Evolutionary conservation across 2,888 invertebrate genomes (phyloP), one percentile per base, ranked within the genome.

Genomic region (Pharmacophagus antenor): DNA sequence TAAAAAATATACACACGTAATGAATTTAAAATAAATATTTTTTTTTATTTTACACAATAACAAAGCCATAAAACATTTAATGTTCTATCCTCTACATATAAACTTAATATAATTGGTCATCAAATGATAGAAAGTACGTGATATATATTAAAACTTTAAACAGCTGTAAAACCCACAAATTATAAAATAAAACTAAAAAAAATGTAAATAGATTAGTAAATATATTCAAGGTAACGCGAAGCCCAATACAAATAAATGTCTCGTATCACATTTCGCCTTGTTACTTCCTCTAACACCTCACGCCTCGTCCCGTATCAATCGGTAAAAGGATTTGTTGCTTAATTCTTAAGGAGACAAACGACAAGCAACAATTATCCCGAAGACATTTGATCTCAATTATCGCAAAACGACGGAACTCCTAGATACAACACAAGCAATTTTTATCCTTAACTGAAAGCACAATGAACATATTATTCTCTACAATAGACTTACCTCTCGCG

Each of bases 361-460:
- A 90, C 90, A 89, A 85, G 84, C 79, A 81, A 77, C 90, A 89
- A 90, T 90, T 90, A 90, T 84, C 80, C 78, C 66, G 72, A 78
- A 82, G 81, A 85, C 84, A 82, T 73, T 71, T 70, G 12, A 62
- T 65, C 61, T 61, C 60, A 56, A 65, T 68, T 63, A 63, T 66
- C 64, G 60, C 61, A 53, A 65, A 70, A 67, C 54, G 63, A 50
- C 67, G 25, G 62, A 71, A 63, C 51, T 49, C 18, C 56, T 60
- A 60, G 62, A 58, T 63, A 64, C 64, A 68, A 71, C 67, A 62
- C 71, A 61, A n/a, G 17, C 62, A 7, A 80, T 70, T 71, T 63
- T 63, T 63, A 62, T 63, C 77, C 72, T 70, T 83, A 80, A 64
- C 2, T 2, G n/a, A 15, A 65, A 61, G 54, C 55, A 20, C 62